These are phyloP conservation scores for Huso huso DNA, from an alignment of 2,797 vertebrate genomes.

Conservation along the genomic window DNA sequence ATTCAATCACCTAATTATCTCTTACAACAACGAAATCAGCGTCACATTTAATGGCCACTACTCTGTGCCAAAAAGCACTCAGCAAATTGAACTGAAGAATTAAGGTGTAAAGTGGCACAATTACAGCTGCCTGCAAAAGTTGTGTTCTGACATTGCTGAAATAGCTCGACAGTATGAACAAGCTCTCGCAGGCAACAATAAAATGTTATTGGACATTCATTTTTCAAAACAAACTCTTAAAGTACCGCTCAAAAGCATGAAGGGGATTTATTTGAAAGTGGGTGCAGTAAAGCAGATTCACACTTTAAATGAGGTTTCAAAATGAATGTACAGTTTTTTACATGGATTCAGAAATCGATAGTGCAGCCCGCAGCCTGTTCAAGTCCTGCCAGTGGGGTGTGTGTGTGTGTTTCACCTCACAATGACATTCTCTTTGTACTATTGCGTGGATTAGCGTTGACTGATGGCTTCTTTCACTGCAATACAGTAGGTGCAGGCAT, in stretches of 20 bases:
- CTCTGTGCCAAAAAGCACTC: conserved; percentile 69
- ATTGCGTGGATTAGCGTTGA: neutral
- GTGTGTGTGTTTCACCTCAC: neutral
- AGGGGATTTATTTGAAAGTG: neutral
- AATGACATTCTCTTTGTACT: neutral
- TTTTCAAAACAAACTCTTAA: neutral
- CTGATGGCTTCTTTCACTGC: neutral
- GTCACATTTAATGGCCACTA: conserved; percentile 46
- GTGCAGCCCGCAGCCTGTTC: neutral
- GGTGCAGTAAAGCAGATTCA: neutral
- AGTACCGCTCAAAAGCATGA: neutral
- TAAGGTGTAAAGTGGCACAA: conserved; percentile 59
- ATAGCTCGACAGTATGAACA: conserved; percentile 49
- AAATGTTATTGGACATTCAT: neutral
- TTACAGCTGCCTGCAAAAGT: conserved; percentile 53
- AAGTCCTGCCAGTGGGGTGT: neutral
- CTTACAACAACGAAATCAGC: conserved; percentile 49
- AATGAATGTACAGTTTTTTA: neutral
- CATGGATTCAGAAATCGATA: neutral
- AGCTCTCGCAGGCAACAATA: neutral
- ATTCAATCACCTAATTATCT: conserved; percentile 39
- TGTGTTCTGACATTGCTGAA: conserved; percentile 58
- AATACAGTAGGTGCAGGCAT: neutral
- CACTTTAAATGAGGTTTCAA: neutral
- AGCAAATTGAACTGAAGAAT: conserved; percentile 68